Evolutionary conservation across 2,797 vertebrate species (phyloP).

Genomic region (Mormyrus proboscirostris): DNA sequence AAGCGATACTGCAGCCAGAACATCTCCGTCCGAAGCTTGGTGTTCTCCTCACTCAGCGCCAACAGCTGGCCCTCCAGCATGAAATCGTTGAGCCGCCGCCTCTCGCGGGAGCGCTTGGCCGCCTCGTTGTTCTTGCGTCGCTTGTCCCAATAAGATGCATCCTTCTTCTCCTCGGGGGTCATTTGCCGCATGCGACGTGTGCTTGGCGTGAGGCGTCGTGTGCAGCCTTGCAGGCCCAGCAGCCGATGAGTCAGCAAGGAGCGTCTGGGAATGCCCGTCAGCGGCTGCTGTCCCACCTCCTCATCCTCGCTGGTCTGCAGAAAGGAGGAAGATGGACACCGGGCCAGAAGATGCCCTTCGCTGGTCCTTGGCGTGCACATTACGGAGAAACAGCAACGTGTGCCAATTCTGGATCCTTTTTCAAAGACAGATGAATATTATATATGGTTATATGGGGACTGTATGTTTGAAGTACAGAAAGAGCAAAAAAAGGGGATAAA

Average conservation of each 20-base stretch:
- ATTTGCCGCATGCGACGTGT: slow-evolving; percentile 56
- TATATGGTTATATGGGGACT: neutral
- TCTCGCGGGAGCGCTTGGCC: slow-evolving; percentile 79
- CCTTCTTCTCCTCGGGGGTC: slow-evolving; percentile 66
- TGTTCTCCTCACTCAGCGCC: slow-evolving; percentile 58
- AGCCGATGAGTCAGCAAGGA: slow-evolving; percentile 38
- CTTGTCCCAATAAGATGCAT: slow-evolving; percentile 80
- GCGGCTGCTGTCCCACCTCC: neutral
- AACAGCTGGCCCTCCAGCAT: slow-evolving; percentile 57
- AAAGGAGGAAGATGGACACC: slow-evolving; percentile 33
- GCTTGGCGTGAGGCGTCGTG: slow-evolving; percentile 11
- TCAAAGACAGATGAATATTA: neutral
- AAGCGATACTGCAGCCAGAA: slow-evolving; percentile 46
- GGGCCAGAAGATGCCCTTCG: neutral
- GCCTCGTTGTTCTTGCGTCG: slow-evolving; percentile 82
- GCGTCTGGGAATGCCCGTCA: neutral
- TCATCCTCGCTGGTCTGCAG: slow-evolving; percentile 30
- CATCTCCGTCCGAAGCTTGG: slow-evolving; percentile 49
- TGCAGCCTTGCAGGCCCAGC: slow-evolving; percentile 35
- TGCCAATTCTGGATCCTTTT: neutral
- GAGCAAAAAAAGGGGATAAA: neutral
- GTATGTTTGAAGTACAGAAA: neutral
- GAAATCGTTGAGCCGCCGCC: slow-evolving; percentile 54
- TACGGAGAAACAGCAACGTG: neutral
- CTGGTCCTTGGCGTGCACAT: slow-evolving; percentile 40